Percentiles rank a stretch among this genome's conserved stretches.
phyloP scores from a whole-genome alignment of 1,140 invertebrate species.

The Amyelois transitella region DNA sequence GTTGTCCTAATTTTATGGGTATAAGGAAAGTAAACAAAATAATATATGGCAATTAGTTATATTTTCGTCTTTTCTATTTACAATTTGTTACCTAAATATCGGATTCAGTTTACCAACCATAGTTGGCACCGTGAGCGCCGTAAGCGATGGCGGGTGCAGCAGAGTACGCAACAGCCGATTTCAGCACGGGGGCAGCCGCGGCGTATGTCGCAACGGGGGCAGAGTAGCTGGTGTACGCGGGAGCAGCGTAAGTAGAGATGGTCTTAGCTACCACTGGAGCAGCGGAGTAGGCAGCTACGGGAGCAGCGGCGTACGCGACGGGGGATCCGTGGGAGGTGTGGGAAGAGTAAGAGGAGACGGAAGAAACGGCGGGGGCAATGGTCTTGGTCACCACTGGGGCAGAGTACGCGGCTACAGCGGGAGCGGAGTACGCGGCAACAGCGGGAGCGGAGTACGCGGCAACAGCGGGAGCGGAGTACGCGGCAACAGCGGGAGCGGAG shows the following conservation, averaged over 20 bases:
- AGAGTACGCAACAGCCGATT: slow-evolving; percentile 3
- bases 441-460: slow-evolving; percentile 17
- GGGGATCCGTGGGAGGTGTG: slow-evolving; percentile 22
- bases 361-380: slow-evolving; percentile 21
- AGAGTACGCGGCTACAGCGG: slow-evolving; percentile 11
- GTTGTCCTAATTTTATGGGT: background rate
- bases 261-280: slow-evolving; percentile 15
- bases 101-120: slow-evolving; percentile 3
- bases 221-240: background rate
- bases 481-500: slow-evolving; percentile 23
- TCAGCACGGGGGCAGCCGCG: slow-evolving; percentile 5
- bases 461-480: slow-evolving; percentile 29
- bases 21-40: background rate
- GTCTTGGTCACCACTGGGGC: slow-evolving; percentile 23
- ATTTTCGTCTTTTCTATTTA: background rate
- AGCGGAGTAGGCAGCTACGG: slow-evolving; percentile 20
- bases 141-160: slow-evolving; percentile 1
- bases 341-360: slow-evolving; percentile 5
- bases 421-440: slow-evolving; percentile 16
- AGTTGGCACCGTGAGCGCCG: background rate
- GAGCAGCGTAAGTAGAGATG: slow-evolving; percentile 7
- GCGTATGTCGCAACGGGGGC: slow-evolving; percentile 7
- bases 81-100: background rate
- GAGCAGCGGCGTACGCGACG: slow-evolving; percentile 18
- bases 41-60: background rate